These are phyloP conservation scores for Ornithoptera alexandrae DNA, from an alignment of 2,888 invertebrate species.

Conservation along the genomic window DNA sequence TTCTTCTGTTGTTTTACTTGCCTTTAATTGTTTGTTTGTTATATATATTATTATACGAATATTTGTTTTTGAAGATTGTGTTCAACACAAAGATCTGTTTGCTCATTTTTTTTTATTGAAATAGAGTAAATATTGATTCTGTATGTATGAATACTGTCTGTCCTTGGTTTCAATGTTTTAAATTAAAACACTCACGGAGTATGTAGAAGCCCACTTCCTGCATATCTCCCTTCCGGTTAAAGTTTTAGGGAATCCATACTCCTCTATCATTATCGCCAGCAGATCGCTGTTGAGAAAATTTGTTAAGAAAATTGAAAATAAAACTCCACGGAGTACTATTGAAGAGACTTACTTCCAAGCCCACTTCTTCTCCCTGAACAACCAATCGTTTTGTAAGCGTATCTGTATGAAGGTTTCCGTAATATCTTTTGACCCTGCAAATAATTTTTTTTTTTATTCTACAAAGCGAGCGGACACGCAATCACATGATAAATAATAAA, in stretches of 20 bases:
- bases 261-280: constrained; percentile 57
- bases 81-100: background rate
- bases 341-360: constrained; percentile 68
- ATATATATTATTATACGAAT: background rate
- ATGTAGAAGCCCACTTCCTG: constrained; percentile 67
- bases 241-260: constrained; percentile 65
- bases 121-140: background rate
- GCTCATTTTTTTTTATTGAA: background rate
- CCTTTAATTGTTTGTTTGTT: background rate
- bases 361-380: constrained; percentile 68
- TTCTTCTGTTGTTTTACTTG: background rate
- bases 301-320: background rate
- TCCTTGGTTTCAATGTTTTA: background rate
- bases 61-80: background rate
- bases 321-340: background rate
- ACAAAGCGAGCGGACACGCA: too few relatives aligned
- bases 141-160: background rate
- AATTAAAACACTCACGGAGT: constrained; percentile 51
- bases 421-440: constrained; percentile 71
- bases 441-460: constrained; percentile 19
- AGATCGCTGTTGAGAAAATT: constrained; percentile 50
- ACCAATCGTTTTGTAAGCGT: constrained; percentile 69
- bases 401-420: constrained; percentile 74
- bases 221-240: constrained; percentile 60
- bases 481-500: too few relatives aligned